Conservation (phyloP, 2,113 vertebrate species). For the Mesitornis unicolor region DNA sequence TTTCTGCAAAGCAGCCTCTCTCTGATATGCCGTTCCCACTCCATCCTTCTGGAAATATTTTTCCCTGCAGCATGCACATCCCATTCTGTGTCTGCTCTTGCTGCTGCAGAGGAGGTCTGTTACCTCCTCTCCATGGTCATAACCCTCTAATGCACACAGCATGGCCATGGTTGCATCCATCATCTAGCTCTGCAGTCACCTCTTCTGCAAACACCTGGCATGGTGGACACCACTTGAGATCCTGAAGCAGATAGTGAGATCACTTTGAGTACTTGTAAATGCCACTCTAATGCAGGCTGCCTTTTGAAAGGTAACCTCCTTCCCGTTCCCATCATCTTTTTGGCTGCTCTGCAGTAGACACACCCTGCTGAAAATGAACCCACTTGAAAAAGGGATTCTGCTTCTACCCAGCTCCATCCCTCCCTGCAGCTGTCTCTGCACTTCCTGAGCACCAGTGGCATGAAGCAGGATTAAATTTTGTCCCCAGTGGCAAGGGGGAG, state of each 20-base stretch:
- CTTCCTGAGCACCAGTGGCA: neutral
- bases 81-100: neutral
- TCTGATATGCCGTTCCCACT: neutral
- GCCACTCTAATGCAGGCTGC: neutral
- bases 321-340: neutral
- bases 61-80: neutral
- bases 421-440: neutral
- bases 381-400: fast-evolving
- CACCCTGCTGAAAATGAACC: neutral
- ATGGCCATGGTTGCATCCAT: fast-evolving
- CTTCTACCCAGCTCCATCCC: neutral
- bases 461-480: neutral
- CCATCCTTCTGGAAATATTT: neutral
- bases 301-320: neutral
- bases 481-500: neutral
- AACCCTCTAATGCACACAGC: fast-evolving
- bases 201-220: neutral
- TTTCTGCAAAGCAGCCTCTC: neutral
- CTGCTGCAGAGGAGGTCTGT: neutral
- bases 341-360: neutral
- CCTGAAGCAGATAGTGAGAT: neutral
- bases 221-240: neutral
- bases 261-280: neutral
- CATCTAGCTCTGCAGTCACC: fast-evolving
- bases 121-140: neutral